Conservation (phyloP, 2,797 vertebrate genomes). For the Forpus xanthops region DNA sequence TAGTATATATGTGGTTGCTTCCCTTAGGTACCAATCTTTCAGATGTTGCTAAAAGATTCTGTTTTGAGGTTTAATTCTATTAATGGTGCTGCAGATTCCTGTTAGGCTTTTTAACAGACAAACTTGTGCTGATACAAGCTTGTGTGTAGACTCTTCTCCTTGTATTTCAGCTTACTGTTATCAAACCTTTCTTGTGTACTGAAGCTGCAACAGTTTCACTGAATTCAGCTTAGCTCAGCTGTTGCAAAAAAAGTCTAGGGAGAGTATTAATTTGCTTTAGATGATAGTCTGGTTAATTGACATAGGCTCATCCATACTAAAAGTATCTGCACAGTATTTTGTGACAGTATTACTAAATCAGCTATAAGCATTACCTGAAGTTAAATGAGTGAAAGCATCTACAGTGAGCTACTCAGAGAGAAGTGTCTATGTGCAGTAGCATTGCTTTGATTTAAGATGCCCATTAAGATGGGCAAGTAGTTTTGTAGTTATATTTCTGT, state of each 20-base stretch:
- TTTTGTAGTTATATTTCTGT: background rate
- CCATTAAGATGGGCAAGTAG: background rate
- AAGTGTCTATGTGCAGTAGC: background rate
- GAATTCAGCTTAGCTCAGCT: background rate
- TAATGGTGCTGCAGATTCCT: background rate
- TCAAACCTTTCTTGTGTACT: background rate
- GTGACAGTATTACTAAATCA: background rate
- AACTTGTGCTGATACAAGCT: background rate
- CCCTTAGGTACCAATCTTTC: background rate
- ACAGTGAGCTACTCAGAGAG: background rate
- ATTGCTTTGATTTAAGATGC: background rate
- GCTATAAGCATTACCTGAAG: background rate
- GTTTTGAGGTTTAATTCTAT: background rate
- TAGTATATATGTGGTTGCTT: background rate
- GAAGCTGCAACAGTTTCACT: background rate
- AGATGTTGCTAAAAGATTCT: background rate
- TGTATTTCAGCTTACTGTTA: background rate
- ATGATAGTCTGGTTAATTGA: background rate
- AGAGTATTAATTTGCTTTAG: background rate
- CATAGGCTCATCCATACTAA: background rate
- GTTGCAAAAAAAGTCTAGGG: background rate
- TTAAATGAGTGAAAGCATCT: background rate
- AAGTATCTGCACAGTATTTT: background rate
- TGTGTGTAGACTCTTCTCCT: background rate
- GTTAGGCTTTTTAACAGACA: background rate